phyloP scores from a whole-genome alignment of 2,888 invertebrate species.

The Lasioglossum pauxillum region DNA sequence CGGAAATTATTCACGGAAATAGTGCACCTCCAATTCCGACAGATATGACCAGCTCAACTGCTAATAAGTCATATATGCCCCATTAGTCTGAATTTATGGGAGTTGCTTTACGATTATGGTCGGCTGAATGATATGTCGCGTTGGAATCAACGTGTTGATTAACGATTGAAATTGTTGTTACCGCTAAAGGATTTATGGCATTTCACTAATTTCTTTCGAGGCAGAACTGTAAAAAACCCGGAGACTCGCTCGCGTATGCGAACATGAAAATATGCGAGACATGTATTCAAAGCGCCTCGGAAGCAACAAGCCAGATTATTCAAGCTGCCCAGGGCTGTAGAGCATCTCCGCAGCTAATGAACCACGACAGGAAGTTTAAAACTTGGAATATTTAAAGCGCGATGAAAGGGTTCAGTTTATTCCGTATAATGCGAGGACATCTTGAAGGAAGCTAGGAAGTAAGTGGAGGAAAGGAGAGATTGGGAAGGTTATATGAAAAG shows the following conservation, averaged over 20 bases:
- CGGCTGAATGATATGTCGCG: background rate
- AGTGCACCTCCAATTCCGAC: background rate
- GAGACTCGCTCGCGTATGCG: background rate
- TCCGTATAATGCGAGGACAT: background rate
- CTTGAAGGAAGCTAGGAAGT: background rate
- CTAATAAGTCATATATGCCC: slow-evolving; percentile 11
- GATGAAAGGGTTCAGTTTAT: background rate
- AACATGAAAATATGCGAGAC: background rate
- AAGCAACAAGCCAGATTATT: background rate
- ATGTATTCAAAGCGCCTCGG: background rate
- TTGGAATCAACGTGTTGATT: background rate
- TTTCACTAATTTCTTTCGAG: no score
- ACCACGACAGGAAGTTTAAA: background rate
- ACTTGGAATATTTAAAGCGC: background rate
- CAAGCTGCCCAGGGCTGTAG: background rate
- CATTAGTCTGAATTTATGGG: slow-evolving; percentile 4
- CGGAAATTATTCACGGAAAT: slow-evolving; percentile 1
- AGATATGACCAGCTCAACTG: slow-evolving; percentile 22
- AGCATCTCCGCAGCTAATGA: background rate
- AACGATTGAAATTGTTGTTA: no score
- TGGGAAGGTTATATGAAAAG: background rate
- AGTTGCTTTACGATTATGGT: background rate
- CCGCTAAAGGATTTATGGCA: no score
- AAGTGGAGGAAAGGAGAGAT: background rate
- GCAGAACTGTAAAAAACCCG: no score